A percentile compares a stretch with the other conserved stretches of the same genome.
These are phyloP conservation scores for Podiceps cristatus DNA, from an alignment of 2,113 vertebrate genomes.

Conservation along the genomic window DNA sequence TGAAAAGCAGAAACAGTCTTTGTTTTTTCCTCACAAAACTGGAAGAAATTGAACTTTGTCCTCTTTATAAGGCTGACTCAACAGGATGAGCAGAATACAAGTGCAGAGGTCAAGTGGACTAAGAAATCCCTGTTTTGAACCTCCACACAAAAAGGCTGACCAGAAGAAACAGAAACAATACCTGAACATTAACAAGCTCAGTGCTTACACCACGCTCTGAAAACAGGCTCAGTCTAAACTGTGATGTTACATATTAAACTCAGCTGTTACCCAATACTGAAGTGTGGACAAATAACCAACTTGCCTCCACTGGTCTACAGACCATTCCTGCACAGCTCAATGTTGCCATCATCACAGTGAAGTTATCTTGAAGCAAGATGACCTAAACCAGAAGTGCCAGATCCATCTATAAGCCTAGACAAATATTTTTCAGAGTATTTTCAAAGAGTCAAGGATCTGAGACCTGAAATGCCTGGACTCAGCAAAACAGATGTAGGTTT, in stretches of 20 bases:
- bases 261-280: neutral
- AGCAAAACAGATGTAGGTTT: neutral
- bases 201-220: neutral
- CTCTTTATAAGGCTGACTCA: conserved; percentile 4
- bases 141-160: neutral
- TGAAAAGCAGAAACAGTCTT: neutral
- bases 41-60: conserved; percentile 24
- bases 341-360: neutral
- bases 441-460: neutral
- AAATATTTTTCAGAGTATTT: conserved; percentile 1
- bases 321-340: neutral
- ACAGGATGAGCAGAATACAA: conserved; percentile 16
- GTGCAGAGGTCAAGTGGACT: neutral
- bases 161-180: neutral
- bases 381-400: neutral
- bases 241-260: neutral
- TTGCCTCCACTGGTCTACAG: neutral
- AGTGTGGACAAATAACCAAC: neutral
- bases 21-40: neutral
- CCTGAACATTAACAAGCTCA: neutral
- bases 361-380: neutral
- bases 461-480: neutral
- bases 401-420: neutral
- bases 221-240: neutral
- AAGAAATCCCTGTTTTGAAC: neutral